Percentiles rank a stretch among this genome's conserved stretches.
phyloP scores from a whole-genome alignment of 2,797 vertebrate genomes.

The Squalus acanthias region DNA sequence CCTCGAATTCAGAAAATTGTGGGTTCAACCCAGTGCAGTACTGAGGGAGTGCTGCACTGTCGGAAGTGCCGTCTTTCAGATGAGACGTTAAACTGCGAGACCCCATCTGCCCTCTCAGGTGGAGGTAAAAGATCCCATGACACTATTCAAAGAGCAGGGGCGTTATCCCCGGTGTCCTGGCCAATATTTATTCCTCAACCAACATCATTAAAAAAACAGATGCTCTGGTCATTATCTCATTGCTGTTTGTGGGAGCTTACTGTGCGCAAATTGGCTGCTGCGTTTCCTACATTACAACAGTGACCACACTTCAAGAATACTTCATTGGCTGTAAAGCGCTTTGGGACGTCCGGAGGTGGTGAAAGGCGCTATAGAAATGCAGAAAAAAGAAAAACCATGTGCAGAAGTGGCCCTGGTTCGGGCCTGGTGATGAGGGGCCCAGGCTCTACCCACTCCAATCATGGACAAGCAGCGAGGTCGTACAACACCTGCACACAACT shows the following conservation, averaged over 20 bases:
- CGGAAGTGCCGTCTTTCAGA: neutral
- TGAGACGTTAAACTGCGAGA: neutral
- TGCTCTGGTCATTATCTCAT: neutral
- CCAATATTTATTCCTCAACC: neutral
- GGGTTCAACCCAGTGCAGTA: neutral
- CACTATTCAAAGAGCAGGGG: neutral
- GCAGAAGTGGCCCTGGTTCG: neutral
- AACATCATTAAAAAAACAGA: neutral
- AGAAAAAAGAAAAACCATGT: neutral
- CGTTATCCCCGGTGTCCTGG: neutral
- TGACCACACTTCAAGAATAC: neutral
- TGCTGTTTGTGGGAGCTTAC: neutral
- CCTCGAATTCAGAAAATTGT: too few species aligned
- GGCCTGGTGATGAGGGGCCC: neutral
- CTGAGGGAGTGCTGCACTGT: neutral
- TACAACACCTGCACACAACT: neutral
- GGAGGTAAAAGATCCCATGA: neutral
- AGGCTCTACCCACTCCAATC: neutral
- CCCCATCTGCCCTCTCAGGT: neutral
- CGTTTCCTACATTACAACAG: neutral
- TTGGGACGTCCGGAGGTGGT: too few species aligned
- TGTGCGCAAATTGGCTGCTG: neutral
- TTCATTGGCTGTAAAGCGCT: too few species aligned
- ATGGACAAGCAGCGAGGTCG: neutral
- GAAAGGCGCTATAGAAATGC: too few species aligned